Base-by-base conservation (phyloP, 2,797 vertebrate species). In the Hypotaenidia okinawae region DNA sequence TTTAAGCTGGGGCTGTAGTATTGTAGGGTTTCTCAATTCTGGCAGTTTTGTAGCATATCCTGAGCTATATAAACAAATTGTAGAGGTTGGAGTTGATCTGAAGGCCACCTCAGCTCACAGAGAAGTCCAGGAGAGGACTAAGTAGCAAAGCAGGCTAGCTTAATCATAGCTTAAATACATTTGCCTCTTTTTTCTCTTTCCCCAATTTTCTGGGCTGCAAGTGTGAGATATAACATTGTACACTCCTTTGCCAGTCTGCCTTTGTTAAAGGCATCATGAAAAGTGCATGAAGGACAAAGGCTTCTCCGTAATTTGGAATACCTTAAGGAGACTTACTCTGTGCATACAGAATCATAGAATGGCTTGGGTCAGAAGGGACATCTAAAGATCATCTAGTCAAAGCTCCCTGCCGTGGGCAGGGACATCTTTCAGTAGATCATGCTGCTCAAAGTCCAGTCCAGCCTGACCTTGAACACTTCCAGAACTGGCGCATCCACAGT, bases 321-420 rank as follows among this genome's bases (percentile, higher is more conserved):
- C 23, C 43, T 6, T n/a, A 33, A 67, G 43, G 52, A 73, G 30
- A 33, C 12, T 73, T 84, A 27, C 10, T 74, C 28, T 76, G 18
- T 41, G 7, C 79, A 2, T 45, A 8, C n/a, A 32, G 41, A 81
- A 22, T 63, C 27, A 35, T 23, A 78, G 58, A 82, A 59, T 32
- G 9, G 4, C 28, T 41, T 47, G 3, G 6, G 5, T 59, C 1
- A 2, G 79, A 75, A 75, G 9, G 13, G 28, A 17, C 10, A 16
- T 89, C 57, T 70, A 28, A 13, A 70, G 41, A 30, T 24, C 7
- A 12, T 28, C n/a, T 80, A 14, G 22, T 87, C 21, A 25, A 39
- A 21, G 1, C 1, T 5, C 5, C 2, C 54, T 70, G 16, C 25
- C 6, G 3, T 43, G 30, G 54, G 4, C 28, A 75, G 76, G 23